Percentiles rank a stretch among this genome's conserved stretches.
Evolutionary conservation across 1,140 invertebrate species (phyloP).

Genomic region (Drosophila rufa): DNA sequence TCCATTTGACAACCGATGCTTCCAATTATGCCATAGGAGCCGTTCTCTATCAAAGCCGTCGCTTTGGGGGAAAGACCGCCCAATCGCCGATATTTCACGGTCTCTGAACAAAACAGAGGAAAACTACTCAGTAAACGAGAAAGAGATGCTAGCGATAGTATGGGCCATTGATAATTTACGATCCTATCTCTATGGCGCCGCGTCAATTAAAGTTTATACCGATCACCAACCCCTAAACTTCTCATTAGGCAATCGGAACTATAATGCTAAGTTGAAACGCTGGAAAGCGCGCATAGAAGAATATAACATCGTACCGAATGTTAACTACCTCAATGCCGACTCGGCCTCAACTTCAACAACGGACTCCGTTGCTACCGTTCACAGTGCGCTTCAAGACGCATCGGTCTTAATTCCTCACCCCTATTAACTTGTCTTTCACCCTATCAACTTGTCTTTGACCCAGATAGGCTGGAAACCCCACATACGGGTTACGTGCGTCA

Average conservation of each 20-base stretch:
- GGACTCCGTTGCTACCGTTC: slow-evolving; percentile 7
- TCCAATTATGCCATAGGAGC: no score
- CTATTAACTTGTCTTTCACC: no score
- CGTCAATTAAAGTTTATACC: slow-evolving; percentile 17
- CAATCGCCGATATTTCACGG: no score
- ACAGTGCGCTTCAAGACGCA: not conserved
- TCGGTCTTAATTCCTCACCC: no score
- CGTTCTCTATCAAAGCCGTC: no score
- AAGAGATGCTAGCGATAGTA: slow-evolving; percentile 80
- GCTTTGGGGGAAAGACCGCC: no score
- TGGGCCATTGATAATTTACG: slow-evolving; percentile 76
- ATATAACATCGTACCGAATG: slow-evolving; percentile 66
- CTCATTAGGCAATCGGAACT: slow-evolving; percentile 81
- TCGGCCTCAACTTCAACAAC: not conserved
- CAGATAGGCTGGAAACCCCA: slow-evolving; percentile 1
- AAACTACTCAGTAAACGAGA: slow-evolving; percentile 62
- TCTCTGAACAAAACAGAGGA: slow-evolving; percentile 56
- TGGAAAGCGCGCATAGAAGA: slow-evolving; percentile 41
- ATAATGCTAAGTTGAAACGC: slow-evolving; percentile 69
- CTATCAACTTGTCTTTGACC: no score
- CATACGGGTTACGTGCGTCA: not conserved
- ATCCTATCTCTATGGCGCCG: slow-evolving; percentile 62
- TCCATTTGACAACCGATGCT: not conserved
- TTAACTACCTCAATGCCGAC: not conserved
- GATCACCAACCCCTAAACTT: slow-evolving; percentile 83